phyloP scores from a whole-genome alignment of 1,140 invertebrate species.

The Drosophila pandora region DNA sequence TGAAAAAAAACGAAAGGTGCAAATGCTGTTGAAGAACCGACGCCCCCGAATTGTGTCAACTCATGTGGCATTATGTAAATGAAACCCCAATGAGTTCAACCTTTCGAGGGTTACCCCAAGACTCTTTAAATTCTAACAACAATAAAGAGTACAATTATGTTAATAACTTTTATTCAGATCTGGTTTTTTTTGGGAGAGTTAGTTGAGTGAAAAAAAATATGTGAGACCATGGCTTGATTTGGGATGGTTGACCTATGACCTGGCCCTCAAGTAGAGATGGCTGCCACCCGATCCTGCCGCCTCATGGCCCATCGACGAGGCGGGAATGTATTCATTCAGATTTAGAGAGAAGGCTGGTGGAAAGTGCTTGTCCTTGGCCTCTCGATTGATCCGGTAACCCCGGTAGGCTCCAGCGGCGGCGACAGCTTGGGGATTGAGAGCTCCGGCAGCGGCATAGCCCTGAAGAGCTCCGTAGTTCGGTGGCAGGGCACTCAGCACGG shows the following conservation, averaged over 20 bases:
- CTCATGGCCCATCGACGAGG: slow-evolving; percentile 33
- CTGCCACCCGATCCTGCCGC: slow-evolving; percentile 5
- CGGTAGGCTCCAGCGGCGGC: slow-evolving; percentile 32
- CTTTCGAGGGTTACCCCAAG: slow-evolving; percentile 1
- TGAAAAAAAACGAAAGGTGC: slow-evolving; percentile 42
- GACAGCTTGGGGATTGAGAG: slow-evolving; percentile 12
- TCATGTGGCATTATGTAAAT: slow-evolving; percentile 30
- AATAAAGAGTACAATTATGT: neutral
- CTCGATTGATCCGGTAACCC: slow-evolving; percentile 73
- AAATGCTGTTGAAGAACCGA: slow-evolving; percentile 7
- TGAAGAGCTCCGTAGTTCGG: slow-evolving; percentile 57
- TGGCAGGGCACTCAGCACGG: slow-evolving; percentile 46
- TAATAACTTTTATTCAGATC: neutral
- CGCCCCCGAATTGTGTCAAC: slow-evolving; percentile 8
- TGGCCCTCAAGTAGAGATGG: slow-evolving; percentile 56
- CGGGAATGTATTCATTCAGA: slow-evolving; percentile 74
- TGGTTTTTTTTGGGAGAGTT: neutral
- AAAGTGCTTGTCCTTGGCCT: slow-evolving; percentile 70
- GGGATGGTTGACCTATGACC: slow-evolving; percentile 40
- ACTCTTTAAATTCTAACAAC: neutral
- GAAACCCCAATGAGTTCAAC: slow-evolving; percentile 9
- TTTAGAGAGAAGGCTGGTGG: slow-evolving; percentile 61
- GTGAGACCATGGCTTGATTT: slow-evolving; percentile 1
- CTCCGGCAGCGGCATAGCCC: slow-evolving; percentile 31
- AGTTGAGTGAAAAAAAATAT: slow-evolving; percentile 10